Base-by-base conservation (phyloP, 1,140 invertebrate species). In the Propsilocerus akamusi region DNA sequence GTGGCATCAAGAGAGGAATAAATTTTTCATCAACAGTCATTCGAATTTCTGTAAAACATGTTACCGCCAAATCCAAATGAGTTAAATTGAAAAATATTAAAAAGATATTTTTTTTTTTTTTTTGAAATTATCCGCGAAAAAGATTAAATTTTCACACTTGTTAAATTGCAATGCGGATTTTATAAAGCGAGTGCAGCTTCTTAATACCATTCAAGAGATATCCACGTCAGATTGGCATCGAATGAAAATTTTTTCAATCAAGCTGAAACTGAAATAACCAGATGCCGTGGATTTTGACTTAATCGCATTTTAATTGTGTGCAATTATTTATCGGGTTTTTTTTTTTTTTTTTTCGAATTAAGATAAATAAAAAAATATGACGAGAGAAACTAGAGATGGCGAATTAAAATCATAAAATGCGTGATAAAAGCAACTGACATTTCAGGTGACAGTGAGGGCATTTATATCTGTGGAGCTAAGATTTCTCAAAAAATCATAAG, bases 141-240 rank as follows among this genome's bases (percentile, higher is more conserved):
- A 41, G 34, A 41, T 41, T 41, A 22, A 41, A 41, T 41, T 41
- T 41, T 41, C 34, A 41, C 34, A 41, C 34, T 41, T 41, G 34
- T 41, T 41, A 41, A 41, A 17, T 20, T 41, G 5, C 22, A 41
- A 20, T 17, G 11, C 22, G n/a, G 17, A 20, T 17, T 17, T 17
- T 17, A 20, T 41, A 20, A 20, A 17, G 34, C 10, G 5, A n/a
- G n/a, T n/a, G n/a, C n/a, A 17, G n/a, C 12, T 30, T 41, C 1
- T 17, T 41, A 41, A 41, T 41, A 20, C 34, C 34, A 20, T 41
- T 41, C 14, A 20, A 41, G 34, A 41, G 34, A 41, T 41, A 41
- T 41, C 34, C 34, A n/a, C n/a, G 34, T 41, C 34, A 41, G 34
- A 41, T 41, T 41, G 8, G 34, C 34, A 14, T 41, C 34, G n/a